Evolutionary conservation across 2,797 vertebrate species (phyloP).

Genomic region (Apogon hyalosoma): DNA sequence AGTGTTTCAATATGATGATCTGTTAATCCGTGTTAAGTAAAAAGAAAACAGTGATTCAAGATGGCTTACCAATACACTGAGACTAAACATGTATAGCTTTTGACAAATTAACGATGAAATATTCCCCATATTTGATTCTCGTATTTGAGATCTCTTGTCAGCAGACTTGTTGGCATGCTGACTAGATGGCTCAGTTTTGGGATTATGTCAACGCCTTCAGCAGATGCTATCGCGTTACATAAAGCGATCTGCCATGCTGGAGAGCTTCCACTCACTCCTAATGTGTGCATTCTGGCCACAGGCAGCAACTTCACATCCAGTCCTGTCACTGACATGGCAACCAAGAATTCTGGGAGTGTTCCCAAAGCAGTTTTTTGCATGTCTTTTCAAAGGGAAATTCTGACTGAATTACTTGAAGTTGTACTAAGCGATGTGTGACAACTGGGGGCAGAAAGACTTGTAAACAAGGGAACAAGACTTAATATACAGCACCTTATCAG

Average conservation of each 20-base stretch:
- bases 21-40: conserved; percentile 1
- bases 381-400: conserved; percentile 69
- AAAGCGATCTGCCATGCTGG: conserved; percentile 64
- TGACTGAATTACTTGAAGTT: conserved; percentile 54
- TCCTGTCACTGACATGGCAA: conserved; percentile 59
- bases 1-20: conserved; percentile 7
- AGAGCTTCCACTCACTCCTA: conserved; percentile 62
- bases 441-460: conserved; percentile 41
- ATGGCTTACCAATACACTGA: conserved; percentile 17
- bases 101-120: conserved; percentile 10
- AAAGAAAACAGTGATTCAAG: conserved; percentile 17
- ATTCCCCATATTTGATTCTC: conserved; percentile 2
- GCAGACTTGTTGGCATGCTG: conserved; percentile 56
- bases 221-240: conserved; percentile 69
- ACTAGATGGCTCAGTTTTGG: conserved; percentile 58
- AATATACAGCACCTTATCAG: conserved; percentile 49
- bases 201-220: conserved; percentile 68
- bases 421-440: conserved; percentile 47
- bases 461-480: conserved; percentile 55
- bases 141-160: conserved; percentile 45
- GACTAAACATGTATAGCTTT: conserved; percentile 4
- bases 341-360: conserved; percentile 56
- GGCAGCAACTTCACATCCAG: conserved; percentile 69
- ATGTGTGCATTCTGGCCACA: conserved; percentile 66
- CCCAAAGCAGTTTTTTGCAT: conserved; percentile 57